Percentiles rank a stretch among this genome's conserved stretches.
Evolutionary conservation across 2,888 invertebrate genomes (phyloP).

Genomic region (Caenorhabditis doughertyi): DNA sequence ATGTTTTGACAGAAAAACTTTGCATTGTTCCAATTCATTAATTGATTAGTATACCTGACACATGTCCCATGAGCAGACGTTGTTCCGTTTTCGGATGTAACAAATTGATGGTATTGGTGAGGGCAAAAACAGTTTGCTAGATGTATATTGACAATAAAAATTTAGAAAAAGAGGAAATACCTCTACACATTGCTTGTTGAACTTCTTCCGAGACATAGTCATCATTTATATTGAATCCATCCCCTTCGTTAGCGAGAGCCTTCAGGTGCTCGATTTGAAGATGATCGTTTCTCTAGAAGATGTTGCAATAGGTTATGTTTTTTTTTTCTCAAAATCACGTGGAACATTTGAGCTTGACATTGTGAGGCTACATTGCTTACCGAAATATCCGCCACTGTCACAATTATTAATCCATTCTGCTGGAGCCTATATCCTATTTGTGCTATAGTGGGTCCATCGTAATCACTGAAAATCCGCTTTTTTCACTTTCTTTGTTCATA

Average conservation of each 20-base stretch:
- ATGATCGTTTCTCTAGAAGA: conserved; percentile 24
- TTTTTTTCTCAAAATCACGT: no score
- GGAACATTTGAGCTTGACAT: no score
- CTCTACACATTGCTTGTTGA: conserved; percentile 31
- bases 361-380: no score
- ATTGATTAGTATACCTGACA: not conserved
- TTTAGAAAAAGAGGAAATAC: not conserved
- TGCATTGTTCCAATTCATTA: conserved; percentile 32
- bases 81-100: not conserved
- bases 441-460: conserved; percentile 9
- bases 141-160: not conserved
- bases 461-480: conserved; percentile 22
- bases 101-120: conserved; percentile 16
- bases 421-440: conserved; percentile 29
- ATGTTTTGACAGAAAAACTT: conserved; percentile 40
- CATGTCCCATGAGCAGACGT: conserved; percentile 10
- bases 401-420: conserved; percentile 1
- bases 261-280: conserved; percentile 17
- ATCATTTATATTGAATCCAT: conserved; percentile 39
- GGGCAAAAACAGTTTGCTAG: conserved; percentile 37
- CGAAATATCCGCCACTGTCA: conserved; percentile 34
- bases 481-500: no score
- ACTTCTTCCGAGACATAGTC: conserved; percentile 44
- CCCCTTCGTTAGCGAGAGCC: not conserved
- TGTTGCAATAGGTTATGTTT: no score